These are phyloP conservation scores for Aquatica leii DNA, from an alignment of 2,888 invertebrate species.

Conservation along the genomic window DNA sequence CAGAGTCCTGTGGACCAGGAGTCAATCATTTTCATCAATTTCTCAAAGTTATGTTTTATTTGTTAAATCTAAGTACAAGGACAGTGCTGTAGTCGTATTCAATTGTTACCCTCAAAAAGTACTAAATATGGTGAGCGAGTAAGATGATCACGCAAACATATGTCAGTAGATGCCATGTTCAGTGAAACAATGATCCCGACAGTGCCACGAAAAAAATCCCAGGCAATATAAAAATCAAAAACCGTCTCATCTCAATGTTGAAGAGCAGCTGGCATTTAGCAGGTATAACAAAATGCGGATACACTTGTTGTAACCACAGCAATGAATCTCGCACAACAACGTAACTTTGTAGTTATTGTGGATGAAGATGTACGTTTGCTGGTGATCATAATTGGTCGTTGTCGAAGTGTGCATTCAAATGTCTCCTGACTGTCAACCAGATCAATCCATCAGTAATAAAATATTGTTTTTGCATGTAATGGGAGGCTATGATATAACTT, in stretches of 20 bases:
- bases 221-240: constrained; percentile 7
- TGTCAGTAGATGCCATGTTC: background rate
- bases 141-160: constrained; percentile 4
- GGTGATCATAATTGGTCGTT: constrained; percentile 1
- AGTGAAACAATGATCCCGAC: constrained; percentile 4
- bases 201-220: constrained; percentile 14
- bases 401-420: constrained; percentile 12
- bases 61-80: constrained; percentile 13
- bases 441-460: too few species aligned
- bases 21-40: background rate
- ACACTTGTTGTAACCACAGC: background rate
- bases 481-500: background rate
- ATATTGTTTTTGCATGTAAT: too few species aligned
- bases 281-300: background rate
- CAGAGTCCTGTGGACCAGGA: background rate
- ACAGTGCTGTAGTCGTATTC: constrained; percentile 9
- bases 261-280: constrained; percentile 1
- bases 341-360: too few species aligned
- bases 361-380: too few species aligned
- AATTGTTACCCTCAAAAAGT: constrained; percentile 12
- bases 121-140: constrained; percentile 9
- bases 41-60: constrained; percentile 8
- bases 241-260: constrained; percentile 9
- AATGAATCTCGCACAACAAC: background rate
- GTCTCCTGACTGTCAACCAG: constrained; percentile 3